Conservation (phyloP, 2,113 vertebrate species). For the Ardeotis arabs region DNA sequence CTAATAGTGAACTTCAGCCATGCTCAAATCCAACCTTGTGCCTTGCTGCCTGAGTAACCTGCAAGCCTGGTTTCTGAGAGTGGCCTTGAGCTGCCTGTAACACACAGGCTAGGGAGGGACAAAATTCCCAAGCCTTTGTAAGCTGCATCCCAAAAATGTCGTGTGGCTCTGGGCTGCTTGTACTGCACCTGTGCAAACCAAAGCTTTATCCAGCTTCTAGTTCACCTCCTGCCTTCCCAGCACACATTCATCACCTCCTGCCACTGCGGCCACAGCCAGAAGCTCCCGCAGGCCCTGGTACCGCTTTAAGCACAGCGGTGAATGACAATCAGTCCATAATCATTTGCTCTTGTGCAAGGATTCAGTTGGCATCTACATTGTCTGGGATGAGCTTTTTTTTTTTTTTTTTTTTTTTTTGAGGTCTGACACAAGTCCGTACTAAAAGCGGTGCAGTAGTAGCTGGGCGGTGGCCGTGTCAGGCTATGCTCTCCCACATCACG, state of each 20-base stretch:
- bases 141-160: rapidly evolving
- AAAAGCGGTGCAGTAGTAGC: too few species aligned
- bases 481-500: rapidly evolving
- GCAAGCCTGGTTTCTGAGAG: not conserved
- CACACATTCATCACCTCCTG: rapidly evolving
- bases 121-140: not conserved
- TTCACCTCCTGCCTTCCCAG: not conserved
- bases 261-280: not conserved
- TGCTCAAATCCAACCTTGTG: not conserved
- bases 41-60: not conserved
- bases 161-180: rapidly evolving
- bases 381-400: not conserved
- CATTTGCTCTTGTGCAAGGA: rapidly evolving
- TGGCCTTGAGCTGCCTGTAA: not conserved
- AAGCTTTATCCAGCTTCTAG: not conserved
- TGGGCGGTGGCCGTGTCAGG: not conserved
- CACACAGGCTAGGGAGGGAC: not conserved
- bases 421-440: not conserved
- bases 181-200: not conserved
- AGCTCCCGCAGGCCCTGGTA: not conserved
- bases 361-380: not conserved
- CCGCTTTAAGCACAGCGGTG: not conserved
- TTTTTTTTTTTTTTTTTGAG: not conserved
- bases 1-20: not conserved
- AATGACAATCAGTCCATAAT: rapidly evolving